phyloP scores from a whole-genome alignment of 2,888 invertebrate species.

The Calameuta filiformis region DNA sequence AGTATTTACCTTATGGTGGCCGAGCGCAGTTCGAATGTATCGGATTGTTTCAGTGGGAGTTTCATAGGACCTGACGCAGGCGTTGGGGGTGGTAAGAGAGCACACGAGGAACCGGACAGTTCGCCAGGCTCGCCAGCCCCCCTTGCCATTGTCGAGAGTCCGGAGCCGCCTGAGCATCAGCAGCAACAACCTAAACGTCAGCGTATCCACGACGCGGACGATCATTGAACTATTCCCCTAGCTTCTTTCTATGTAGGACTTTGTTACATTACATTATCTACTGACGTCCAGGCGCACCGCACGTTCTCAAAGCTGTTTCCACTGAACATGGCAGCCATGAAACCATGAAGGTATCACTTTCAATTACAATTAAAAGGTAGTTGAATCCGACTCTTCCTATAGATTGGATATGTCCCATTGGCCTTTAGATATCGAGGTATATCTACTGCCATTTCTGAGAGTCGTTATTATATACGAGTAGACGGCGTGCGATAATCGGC shows the following conservation, averaged over 20 bases:
- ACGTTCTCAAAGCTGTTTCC: constrained; percentile 27
- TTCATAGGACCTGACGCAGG: constrained; percentile 62
- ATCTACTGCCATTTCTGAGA: too few relatives aligned
- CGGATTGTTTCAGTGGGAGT: constrained; percentile 51
- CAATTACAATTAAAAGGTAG: neutral
- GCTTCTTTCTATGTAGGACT: constrained; percentile 56
- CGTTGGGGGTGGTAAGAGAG: constrained; percentile 58
- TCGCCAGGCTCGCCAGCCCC: constrained; percentile 63
- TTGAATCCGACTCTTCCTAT: too few relatives aligned
- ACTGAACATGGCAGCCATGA: neutral
- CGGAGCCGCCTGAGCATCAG: constrained; percentile 57
- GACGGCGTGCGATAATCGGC: too few relatives aligned
- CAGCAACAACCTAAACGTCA: constrained; percentile 55
- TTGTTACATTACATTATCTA: constrained; percentile 56
- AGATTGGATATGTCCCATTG: too few relatives aligned
- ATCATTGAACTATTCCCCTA: constrained; percentile 54
- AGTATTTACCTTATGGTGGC: too few relatives aligned
- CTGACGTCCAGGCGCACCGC: constrained; percentile 50
- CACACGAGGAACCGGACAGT: constrained; percentile 62
- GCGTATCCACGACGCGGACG: constrained; percentile 61
- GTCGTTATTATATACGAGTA: too few relatives aligned
- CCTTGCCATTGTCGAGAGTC: constrained; percentile 63
- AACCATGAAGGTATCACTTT: neutral
- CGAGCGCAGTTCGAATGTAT: too few relatives aligned
- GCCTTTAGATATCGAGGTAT: too few relatives aligned